phyloP scores from a whole-genome alignment of 2,888 invertebrate genomes.

The Macropis europaea region DNA sequence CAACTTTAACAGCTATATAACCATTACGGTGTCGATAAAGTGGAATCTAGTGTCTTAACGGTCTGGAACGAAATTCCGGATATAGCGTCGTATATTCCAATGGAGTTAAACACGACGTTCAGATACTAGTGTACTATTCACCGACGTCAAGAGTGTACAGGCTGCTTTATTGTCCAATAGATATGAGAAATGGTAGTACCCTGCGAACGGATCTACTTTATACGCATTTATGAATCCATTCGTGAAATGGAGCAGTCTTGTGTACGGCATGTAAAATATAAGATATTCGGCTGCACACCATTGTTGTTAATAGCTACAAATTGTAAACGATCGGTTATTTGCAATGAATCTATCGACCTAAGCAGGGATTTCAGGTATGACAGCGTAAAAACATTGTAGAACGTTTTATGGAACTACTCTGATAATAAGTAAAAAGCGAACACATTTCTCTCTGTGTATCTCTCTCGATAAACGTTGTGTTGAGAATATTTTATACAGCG shows the following conservation, averaged over 20 bases:
- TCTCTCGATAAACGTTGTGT: too few relatives aligned
- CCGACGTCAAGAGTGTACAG: constrained; percentile 50
- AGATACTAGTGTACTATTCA: constrained; percentile 57
- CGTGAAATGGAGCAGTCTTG: constrained; percentile 6
- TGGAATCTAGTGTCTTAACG: constrained; percentile 79
- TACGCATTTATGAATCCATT: constrained; percentile 37
- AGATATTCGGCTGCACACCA: too few relatives aligned
- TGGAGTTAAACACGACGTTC: constrained; percentile 74
- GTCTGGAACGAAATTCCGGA: constrained; percentile 77
- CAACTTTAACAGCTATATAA: constrained; percentile 78
- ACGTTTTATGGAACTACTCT: too few relatives aligned
- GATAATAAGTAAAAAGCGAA: too few relatives aligned
- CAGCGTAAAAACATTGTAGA: too few relatives aligned
- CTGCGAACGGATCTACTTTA: constrained; percentile 26
- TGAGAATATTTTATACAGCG: too few relatives aligned
- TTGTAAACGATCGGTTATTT: too few relatives aligned
- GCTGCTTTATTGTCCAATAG: constrained; percentile 60
- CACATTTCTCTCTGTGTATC: too few relatives aligned
- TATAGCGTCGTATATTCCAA: constrained; percentile 76
- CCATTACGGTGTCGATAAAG: constrained; percentile 78
- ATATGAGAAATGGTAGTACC: constrained; percentile 45
- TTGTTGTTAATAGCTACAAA: too few relatives aligned
- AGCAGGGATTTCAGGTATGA: too few relatives aligned
- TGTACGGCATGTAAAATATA: too few relatives aligned
- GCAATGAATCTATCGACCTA: too few relatives aligned